These are phyloP conservation scores for Sciaenops ocellatus DNA, from an alignment of 2,797 vertebrate species.

Conservation along the genomic window DNA sequence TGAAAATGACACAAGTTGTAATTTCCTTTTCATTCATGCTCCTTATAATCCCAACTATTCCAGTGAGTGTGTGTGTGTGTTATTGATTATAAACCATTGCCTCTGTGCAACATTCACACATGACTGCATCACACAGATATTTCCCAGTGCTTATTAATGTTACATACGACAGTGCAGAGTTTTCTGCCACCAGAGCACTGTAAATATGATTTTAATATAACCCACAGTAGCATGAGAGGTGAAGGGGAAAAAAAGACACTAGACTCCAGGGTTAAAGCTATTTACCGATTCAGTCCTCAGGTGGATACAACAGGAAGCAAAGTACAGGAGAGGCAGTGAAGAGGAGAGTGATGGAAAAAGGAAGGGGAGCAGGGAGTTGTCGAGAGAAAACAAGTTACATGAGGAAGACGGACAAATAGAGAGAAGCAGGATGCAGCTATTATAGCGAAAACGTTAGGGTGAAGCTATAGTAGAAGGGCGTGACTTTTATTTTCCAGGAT, in stretches of 20 bases:
- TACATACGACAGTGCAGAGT: neutral
- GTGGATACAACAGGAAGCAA: neutral
- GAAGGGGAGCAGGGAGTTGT: constrained; percentile 5
- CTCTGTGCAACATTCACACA: constrained; percentile 16
- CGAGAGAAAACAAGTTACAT: neutral
- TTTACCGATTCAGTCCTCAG: constrained; percentile 1
- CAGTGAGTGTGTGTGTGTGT: neutral
- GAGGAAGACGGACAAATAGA: neutral
- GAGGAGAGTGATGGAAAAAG: neutral
- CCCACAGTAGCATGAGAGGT: neutral
- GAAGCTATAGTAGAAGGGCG: neutral
- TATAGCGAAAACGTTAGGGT: neutral
- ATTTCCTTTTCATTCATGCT: too few relatives aligned
- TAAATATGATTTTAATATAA: constrained; percentile 23
- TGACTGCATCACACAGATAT: constrained; percentile 11
- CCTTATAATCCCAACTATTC: neutral
- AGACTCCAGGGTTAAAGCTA: constrained; percentile 13
- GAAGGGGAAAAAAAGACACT: neutral
- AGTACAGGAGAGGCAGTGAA: neutral
- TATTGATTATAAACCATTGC: constrained; percentile 22
- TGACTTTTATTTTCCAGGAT: constrained; percentile 22
- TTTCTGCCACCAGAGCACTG: neutral
- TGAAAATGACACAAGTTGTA: neutral
- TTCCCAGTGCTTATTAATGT: constrained; percentile 5
- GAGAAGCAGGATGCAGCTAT: constrained; percentile 3